Conservation (phyloP, 2,888 invertebrate genomes). For the Geotrupes spiniger region DNA sequence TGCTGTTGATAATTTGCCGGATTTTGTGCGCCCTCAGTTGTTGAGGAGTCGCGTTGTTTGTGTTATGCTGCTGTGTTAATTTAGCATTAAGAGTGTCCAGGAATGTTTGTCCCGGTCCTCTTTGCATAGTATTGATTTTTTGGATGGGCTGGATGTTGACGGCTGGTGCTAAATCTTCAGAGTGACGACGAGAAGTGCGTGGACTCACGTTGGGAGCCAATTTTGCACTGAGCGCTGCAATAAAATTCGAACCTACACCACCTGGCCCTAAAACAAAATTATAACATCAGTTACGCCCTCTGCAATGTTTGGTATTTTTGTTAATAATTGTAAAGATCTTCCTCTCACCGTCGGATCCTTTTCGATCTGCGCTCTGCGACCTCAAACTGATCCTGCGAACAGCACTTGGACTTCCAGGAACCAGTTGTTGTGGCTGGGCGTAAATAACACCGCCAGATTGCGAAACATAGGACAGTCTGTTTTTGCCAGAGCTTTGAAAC, state of each 20-base stretch:
- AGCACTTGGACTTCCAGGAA: conserved; percentile 53
- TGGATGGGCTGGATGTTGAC: conserved; percentile 35
- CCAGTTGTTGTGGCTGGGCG: conserved; percentile 56
- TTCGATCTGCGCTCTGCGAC: conserved; percentile 62
- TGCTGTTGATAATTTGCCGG: conserved; percentile 70
- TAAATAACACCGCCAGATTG: conserved; percentile 50
- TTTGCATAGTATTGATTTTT: conserved; percentile 48
- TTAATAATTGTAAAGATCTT: conserved; percentile 11
- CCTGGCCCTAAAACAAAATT: conserved; percentile 45
- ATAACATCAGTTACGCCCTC: no score
- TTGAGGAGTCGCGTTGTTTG: conserved; percentile 52
- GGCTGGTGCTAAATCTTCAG: conserved; percentile 45
- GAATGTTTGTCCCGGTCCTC: conserved; percentile 61
- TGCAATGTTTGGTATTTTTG: no score
- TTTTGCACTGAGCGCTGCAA: conserved; percentile 71
- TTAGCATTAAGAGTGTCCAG: conserved; percentile 80
- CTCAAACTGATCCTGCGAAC: conserved; percentile 54
- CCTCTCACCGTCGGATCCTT: conserved; percentile 53
- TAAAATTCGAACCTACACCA: conserved; percentile 63
- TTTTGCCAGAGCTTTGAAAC: conserved; percentile 41
- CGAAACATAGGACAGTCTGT: conserved; percentile 46
- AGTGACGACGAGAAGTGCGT: conserved; percentile 54
- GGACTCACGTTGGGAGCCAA: conserved; percentile 63
- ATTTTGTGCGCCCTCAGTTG: conserved; percentile 62
- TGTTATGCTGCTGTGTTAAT: conserved; percentile 60